Evolutionary conservation across 1,140 invertebrate genomes (phyloP).

Genomic region (Chironomus striatipennis): DNA sequence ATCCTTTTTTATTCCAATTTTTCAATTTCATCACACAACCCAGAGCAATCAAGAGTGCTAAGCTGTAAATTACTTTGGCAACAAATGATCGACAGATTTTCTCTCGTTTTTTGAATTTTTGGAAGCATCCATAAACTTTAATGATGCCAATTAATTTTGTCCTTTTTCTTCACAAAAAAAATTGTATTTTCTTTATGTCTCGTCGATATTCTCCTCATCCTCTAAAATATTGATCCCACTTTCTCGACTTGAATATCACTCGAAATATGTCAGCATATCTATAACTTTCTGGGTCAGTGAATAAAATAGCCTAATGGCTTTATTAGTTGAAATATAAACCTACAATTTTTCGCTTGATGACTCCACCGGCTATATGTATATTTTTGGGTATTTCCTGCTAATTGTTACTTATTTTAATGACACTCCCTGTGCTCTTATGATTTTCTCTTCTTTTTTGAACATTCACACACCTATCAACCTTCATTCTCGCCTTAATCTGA

Average conservation of each 20-base stretch:
- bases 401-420: constrained; percentile 14
- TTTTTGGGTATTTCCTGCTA: background rate
- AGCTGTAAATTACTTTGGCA: background rate
- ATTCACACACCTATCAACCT: too few species aligned
- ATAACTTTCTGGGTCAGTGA: background rate
- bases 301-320: constrained; percentile 9
- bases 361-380: background rate
- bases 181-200: background rate
- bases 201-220: background rate
- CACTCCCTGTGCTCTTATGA: background rate
- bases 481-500: too few species aligned
- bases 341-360: constrained; percentile 1
- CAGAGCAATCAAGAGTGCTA: background rate
- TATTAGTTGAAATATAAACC: background rate
- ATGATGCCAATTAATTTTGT: constrained; percentile 7
- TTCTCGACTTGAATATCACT: background rate
- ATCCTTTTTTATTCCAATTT: background rate
- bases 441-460: too few species aligned
- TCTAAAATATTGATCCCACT: background rate
- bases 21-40: background rate
- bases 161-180: background rate
- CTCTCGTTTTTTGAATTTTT: background rate
- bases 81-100: constrained; percentile 4
- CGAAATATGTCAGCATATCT: background rate
- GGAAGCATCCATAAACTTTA: background rate